These are phyloP conservation scores for Argya squamiceps DNA, from an alignment of 2,797 vertebrate genomes.

Conservation along the genomic window DNA sequence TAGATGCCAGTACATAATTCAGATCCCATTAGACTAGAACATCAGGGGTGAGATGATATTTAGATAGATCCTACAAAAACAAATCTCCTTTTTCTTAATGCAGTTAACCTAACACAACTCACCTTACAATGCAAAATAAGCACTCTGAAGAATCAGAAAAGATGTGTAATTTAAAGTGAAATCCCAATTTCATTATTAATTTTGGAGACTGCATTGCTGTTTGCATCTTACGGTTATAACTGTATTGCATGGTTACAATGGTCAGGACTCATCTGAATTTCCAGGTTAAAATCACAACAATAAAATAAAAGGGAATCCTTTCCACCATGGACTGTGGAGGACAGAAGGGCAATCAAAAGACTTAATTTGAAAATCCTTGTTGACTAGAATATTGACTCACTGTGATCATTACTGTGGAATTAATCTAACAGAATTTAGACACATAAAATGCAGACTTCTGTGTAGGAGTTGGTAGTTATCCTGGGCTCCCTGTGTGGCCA, in stretches of 20 bases:
- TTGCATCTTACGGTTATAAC: not conserved
- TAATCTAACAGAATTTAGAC: not conserved
- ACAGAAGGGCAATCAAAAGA: not conserved
- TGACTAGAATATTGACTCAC: not conserved
- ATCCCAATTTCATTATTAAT: not conserved
- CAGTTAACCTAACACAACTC: constrained; percentile 33
- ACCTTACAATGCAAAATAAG: not conserved
- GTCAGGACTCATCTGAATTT: not conserved
- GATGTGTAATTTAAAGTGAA: not conserved
- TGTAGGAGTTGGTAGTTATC: not conserved
- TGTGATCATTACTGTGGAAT: not conserved
- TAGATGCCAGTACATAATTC: constrained; percentile 22
- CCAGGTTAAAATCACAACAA: not conserved
- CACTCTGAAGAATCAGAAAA: not conserved
- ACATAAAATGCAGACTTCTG: not conserved
- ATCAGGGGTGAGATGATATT: constrained; percentile 3
- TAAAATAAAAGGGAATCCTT: not conserved
- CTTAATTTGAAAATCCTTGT: not conserved
- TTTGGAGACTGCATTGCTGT: not conserved
- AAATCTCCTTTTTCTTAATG: constrained; percentile 21
- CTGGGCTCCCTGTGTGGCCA: not conserved
- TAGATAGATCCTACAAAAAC: constrained; percentile 20
- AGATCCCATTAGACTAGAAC: constrained; percentile 51
- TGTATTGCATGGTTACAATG: not conserved
- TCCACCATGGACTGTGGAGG: not conserved